These are phyloP conservation scores for Helogale parvula DNA, from an alignment of 2,113 vertebrate species.

Conservation along the genomic window DNA sequence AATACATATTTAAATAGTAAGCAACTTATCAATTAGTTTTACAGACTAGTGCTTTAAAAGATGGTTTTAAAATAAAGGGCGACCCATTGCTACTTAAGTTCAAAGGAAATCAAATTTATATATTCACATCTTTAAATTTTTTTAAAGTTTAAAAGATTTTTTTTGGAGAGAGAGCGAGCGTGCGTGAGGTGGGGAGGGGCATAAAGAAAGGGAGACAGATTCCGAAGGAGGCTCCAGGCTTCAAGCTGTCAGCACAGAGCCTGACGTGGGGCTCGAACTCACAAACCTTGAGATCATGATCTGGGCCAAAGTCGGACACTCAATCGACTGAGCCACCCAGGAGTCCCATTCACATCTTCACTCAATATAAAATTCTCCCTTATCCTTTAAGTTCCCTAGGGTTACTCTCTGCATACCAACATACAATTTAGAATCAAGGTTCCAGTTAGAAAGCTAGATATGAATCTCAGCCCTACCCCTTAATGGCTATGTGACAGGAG, in stretches of 20 bases:
- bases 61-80: conserved; percentile 22
- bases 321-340: no score
- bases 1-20: conserved; percentile 41
- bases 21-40: conserved; percentile 6
- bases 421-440: not conserved
- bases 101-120: conserved; percentile 30
- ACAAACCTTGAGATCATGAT: no score
- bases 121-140: not conserved
- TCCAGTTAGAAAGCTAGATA: not conserved
- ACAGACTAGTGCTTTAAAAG: conserved; percentile 39
- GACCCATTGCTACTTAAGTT: not conserved
- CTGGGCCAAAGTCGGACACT: no score
- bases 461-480: not conserved
- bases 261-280: no score
- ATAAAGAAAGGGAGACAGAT: no score
- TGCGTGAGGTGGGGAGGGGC: no score
- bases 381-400: conserved; percentile 27
- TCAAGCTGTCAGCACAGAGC: no score
- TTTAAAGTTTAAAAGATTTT: no score
- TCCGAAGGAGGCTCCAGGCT: no score
- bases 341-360: not conserved
- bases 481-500: not conserved
- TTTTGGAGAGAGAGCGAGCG: no score
- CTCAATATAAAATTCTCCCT: not conserved
- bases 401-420: not conserved